Conservation (phyloP, 2,888 invertebrate species). For the Stomorhina lunata region DNA sequence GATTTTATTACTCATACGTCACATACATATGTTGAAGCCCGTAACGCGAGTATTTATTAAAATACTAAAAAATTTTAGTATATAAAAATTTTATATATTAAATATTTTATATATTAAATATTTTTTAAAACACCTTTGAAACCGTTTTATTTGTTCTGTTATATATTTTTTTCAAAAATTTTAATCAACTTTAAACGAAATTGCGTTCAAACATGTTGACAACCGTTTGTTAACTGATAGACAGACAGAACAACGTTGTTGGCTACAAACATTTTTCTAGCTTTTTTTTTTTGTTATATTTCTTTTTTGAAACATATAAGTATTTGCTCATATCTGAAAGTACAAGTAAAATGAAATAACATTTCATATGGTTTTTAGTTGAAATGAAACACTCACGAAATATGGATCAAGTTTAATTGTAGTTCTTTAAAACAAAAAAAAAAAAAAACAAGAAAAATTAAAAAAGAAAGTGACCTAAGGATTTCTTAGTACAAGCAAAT, state of each 20-base stretch:
- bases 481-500: not conserved
- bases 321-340: constrained; percentile 12
- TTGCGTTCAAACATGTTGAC: constrained; percentile 54
- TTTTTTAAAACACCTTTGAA: not conserved
- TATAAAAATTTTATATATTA: not conserved
- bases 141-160: not conserved
- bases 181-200: constrained; percentile 5
- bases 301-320: constrained; percentile 9
- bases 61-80: no score
- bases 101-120: not conserved
- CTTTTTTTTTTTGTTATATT: no score
- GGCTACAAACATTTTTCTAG: constrained; percentile 38
- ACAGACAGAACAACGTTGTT: constrained; percentile 24
- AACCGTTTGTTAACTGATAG: constrained; percentile 60
- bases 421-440: constrained; percentile 1
- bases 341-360: not conserved
- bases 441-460: not conserved
- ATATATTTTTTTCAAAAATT: not conserved
- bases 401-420: constrained; percentile 53
- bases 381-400: constrained; percentile 1
- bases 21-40: no score
- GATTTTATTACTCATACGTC: not conserved
- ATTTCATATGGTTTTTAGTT: constrained; percentile 7
- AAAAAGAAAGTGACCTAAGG: constrained; percentile 21
- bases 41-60: no score